These are phyloP conservation scores for Charaxes varanes DNA, from an alignment of 1,140 invertebrate genomes.

Conservation along the genomic window DNA sequence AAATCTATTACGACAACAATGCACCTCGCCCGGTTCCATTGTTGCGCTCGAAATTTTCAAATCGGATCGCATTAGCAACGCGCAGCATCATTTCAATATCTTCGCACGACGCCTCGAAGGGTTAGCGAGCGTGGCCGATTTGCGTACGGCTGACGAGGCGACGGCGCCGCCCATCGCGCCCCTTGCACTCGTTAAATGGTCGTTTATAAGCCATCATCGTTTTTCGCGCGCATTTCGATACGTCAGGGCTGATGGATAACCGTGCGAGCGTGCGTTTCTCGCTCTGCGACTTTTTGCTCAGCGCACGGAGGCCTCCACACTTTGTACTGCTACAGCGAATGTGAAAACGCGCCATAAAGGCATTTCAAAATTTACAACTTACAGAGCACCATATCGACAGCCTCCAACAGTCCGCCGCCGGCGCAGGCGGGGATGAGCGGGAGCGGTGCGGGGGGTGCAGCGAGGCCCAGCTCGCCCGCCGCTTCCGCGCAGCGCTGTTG, in stretches of 20 bases:
- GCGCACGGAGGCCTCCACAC: conserved; percentile 58
- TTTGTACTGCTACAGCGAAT: conserved; percentile 50
- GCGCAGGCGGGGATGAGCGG: conserved; percentile 71
- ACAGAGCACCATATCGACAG: conserved; percentile 76
- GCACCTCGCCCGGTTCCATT: conserved; percentile 27
- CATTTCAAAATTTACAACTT: conserved; percentile 73
- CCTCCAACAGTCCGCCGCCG: conserved; percentile 76
- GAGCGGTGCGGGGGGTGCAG: conserved; percentile 67
- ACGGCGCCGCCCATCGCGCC: conserved; percentile 45
- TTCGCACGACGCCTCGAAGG: conserved; percentile 36
- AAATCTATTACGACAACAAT: conserved; percentile 59
- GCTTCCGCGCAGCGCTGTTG: conserved; percentile 83
- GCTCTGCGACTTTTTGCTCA: conserved; percentile 45
- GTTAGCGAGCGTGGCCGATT: conserved; percentile 47
- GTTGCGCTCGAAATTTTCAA: conserved; percentile 34
- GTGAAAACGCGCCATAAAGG: conserved; percentile 67
- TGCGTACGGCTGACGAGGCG: conserved; percentile 42
- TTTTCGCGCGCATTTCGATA: conserved; percentile 28
- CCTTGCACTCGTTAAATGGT: conserved; percentile 53
- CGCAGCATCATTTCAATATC: conserved; percentile 43
- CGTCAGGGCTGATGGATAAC: conserved; percentile 33
- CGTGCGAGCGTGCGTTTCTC: conserved; percentile 34
- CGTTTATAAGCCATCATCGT: conserved; percentile 55
- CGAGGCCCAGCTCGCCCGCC: conserved; percentile 72
- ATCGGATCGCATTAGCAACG: conserved; percentile 39